Conservation (phyloP, 1,140 invertebrate genomes). For the Hetaerina americana region DNA sequence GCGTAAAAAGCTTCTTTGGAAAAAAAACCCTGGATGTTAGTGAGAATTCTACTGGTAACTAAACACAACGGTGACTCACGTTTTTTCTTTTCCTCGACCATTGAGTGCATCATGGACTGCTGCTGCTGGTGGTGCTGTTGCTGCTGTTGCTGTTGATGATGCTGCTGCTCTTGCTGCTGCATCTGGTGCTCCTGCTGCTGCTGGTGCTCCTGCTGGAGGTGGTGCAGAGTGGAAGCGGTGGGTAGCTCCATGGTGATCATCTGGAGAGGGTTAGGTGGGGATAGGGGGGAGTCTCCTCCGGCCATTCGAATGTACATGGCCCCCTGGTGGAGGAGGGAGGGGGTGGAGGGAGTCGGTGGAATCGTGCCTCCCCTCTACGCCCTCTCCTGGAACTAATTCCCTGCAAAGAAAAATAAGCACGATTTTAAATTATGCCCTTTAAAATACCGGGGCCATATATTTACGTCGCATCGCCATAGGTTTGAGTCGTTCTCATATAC, state of each 20-base stretch:
- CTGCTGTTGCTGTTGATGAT: background rate
- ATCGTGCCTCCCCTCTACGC: background rate
- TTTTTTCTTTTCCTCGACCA: background rate
- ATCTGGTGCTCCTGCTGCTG: background rate
- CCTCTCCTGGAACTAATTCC: background rate
- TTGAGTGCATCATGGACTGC: background rate
- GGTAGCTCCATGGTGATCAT: background rate
- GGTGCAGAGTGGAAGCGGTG: background rate
- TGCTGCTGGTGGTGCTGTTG: background rate
- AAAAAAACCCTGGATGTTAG: no score
- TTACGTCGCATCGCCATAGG: no score
- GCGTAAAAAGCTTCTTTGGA: no score
- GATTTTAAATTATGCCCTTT: no score
- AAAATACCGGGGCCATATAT: no score
- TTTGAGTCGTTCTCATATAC: no score
- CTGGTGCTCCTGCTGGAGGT: background rate
- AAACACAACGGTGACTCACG: background rate
- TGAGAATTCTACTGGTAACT: no score
- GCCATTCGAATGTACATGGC: background rate
- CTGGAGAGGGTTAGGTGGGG: background rate
- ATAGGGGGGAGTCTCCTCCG: background rate
- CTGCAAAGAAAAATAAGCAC: background rate
- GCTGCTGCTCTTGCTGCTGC: background rate
- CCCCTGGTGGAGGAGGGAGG: background rate
- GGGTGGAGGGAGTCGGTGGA: background rate